Evolutionary conservation across 2,888 invertebrate species (phyloP).

Genomic region (Euplexia lucipara): DNA sequence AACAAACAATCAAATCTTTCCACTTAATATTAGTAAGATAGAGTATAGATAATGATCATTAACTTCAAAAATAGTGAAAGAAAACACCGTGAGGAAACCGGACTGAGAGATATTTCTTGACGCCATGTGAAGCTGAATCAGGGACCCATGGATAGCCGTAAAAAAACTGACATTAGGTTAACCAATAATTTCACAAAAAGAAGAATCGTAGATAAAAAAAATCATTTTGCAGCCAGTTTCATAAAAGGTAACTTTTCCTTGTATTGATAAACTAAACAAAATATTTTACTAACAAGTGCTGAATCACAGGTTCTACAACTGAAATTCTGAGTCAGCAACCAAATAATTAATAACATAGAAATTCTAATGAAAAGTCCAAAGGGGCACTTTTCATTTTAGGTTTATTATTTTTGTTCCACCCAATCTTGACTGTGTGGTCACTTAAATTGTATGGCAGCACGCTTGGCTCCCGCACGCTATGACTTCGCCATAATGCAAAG

Average conservation of each 20-base stretch:
- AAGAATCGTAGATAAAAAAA: no score
- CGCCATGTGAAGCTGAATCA: no score
- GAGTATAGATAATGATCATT: no score
- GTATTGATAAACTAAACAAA: slow-evolving; percentile 2
- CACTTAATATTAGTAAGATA: no score
- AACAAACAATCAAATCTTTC: no score
- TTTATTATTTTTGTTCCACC: slow-evolving; percentile 57
- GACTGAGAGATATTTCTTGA: no score
- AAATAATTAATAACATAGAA: slow-evolving; percentile 21
- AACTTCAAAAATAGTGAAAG: no score
- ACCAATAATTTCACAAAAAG: no score
- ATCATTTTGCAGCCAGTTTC: no score
- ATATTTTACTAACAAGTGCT: neutral
- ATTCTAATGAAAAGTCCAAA: slow-evolving; percentile 28
- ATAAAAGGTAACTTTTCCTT: neutral
- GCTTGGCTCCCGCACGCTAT: slow-evolving; percentile 67
- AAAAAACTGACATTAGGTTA: no score
- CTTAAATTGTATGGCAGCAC: slow-evolving; percentile 67
- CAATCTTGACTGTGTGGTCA: slow-evolving; percentile 55
- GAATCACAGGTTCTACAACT: slow-evolving; percentile 4
- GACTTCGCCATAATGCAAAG: slow-evolving; percentile 25
- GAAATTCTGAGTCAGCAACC: slow-evolving; percentile 10
- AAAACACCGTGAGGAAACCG: no score
- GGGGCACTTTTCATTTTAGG: slow-evolving; percentile 39
- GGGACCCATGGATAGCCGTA: no score